Conservation (phyloP, 2,113 vertebrate species). For the Oncorhynchus gorbuscha region DNA sequence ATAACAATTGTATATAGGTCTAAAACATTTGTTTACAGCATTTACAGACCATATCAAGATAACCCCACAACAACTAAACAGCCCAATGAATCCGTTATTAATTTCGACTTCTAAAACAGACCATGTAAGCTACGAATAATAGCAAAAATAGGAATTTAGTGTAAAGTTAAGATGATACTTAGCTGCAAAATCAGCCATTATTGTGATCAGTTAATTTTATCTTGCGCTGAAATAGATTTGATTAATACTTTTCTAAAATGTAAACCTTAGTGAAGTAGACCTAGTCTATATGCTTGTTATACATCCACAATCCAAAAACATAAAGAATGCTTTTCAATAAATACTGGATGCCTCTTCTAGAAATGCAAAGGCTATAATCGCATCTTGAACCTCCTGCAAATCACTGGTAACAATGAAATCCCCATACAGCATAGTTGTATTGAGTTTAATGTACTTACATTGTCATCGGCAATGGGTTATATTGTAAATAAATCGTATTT, state of each 20-base stretch:
- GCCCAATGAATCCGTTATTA: background rate
- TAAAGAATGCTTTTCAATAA: background rate
- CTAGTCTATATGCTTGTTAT: too few relatives aligned
- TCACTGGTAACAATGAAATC: slow-evolving; percentile 22
- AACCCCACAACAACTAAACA: background rate
- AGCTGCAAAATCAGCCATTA: background rate
- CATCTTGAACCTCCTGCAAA: slow-evolving; percentile 12
- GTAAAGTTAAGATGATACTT: too few relatives aligned
- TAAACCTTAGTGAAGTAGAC: too few relatives aligned
- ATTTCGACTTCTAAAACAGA: too few relatives aligned
- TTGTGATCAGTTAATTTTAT: background rate
- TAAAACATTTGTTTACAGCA: too few relatives aligned
- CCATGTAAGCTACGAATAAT: too few relatives aligned
- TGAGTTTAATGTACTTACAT: slow-evolving; percentile 58
- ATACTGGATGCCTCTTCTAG: background rate
- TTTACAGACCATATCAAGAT: too few relatives aligned
- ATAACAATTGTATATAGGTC: too few relatives aligned
- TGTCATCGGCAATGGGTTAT: slow-evolving; percentile 51
- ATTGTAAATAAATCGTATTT: slow-evolving; percentile 62
- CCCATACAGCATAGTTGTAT: slow-evolving; percentile 8
- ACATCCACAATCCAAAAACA: too few relatives aligned
- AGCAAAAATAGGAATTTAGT: too few relatives aligned
- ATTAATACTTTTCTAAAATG: background rate
- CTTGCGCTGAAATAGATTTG: background rate
- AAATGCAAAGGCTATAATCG: background rate